Percentiles rank a stretch among this genome's conserved stretches.
Evolutionary conservation across 2,888 invertebrate genomes (phyloP).

Genomic region (Listrodromus nycthemerus): DNA sequence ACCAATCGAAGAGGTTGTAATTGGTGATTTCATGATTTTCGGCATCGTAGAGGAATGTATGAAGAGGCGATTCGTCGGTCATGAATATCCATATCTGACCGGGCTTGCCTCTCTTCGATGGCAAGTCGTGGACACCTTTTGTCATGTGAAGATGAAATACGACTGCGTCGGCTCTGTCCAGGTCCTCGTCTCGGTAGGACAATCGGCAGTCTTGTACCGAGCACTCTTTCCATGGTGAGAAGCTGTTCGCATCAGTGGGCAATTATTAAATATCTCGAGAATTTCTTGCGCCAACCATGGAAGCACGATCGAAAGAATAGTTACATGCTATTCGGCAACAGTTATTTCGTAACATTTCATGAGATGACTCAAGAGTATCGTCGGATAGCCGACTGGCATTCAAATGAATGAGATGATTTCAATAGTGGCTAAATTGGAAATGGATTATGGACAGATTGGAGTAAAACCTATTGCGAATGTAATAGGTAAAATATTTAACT

Average conservation of each 20-base stretch:
- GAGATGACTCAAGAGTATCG: too few relatives aligned
- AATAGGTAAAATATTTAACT: too few relatives aligned
- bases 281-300: background rate
- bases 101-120: slow-evolving; percentile 82
- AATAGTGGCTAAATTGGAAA: too few relatives aligned
- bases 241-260: background rate
- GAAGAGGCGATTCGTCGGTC: slow-evolving; percentile 88
- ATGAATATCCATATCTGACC: slow-evolving; percentile 89
- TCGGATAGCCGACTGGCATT: too few relatives aligned
- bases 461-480: too few relatives aligned
- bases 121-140: slow-evolving; percentile 85
- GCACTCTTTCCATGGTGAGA: slow-evolving; percentile 87
- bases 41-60: slow-evolving; percentile 86
- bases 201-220: slow-evolving; percentile 88
- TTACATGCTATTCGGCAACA: too few relatives aligned
- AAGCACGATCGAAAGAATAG: too few relatives aligned
- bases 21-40: slow-evolving; percentile 77
- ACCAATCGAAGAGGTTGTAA: slow-evolving; percentile 90
- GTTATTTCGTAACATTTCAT: too few relatives aligned
- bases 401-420: too few relatives aligned
- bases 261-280: slow-evolving; percentile 14
- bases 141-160: slow-evolving; percentile 86
- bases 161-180: slow-evolving; percentile 88
- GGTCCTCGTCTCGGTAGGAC: slow-evolving; percentile 85
- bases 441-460: too few relatives aligned